Evolutionary conservation across 1,140 invertebrate genomes (phyloP), one percentile per base, ranked within the genome.

Genomic region (Aphelinus atriplicis): DNA sequence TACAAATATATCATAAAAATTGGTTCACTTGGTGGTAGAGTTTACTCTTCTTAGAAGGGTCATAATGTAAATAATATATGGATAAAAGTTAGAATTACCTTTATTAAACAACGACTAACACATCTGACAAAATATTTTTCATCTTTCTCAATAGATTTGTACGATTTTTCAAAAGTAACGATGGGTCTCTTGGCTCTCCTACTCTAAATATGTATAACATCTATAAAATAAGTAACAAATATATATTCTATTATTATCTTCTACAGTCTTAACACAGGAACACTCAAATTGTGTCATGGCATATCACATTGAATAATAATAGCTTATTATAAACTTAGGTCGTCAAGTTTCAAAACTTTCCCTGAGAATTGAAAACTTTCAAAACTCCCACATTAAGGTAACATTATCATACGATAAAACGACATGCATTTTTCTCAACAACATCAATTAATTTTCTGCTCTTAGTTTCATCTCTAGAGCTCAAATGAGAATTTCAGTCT

Each of bases 181-280:
- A 3, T 66, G 42, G 3, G 26, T 53, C 53, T 66, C 45, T 5
- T 60, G 48, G n/a, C 51, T 26, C n/a, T 55, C 53, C n/a, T 66
- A 5, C 5, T 55, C 47, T 66, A 43, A 66, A 42, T 43, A 55
- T 48, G 26, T 66, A 66, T 55, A 66, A 47, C 50, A 66, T 55
- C 64, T 66, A 66, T 66, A 66, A 66, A 66, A 53, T 26, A 66
- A 55, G 51, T 66, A 66, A 66, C 42, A 66, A 66, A 66, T 55
- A 53, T 66, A 66, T 55, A 64, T 9, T 43, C 26, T 48, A 47
- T 47, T 64, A 7, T 50, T 7, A 26, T n/a, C 45, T 55, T 43
- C 46, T 66, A 53, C 5, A 66, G 3, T 43, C 47, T 66, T 42
- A 55, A 26, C 10, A n/a, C 43, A 66, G 26, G 64, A 66, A 66